Base-by-base conservation (phyloP, 2,888 invertebrate genomes). In the Apamea epomidion region DNA sequence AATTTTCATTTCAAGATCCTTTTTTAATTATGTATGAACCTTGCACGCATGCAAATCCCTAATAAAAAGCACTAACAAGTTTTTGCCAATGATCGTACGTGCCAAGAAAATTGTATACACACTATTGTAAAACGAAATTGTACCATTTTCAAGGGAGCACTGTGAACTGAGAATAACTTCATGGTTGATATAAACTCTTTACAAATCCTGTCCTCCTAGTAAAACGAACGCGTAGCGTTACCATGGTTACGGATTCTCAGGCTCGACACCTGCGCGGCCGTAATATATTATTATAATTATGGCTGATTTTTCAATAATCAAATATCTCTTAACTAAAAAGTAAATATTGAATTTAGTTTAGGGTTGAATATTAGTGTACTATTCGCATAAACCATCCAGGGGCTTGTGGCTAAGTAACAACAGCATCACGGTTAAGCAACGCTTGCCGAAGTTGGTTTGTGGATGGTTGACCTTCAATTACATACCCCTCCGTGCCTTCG, bases 151-250 rank as follows among this genome's bases (percentile, higher is more conserved):
- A 37, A 3, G 25, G 14, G 14, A 12, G 21, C 21, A 3, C n/a
- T 62, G n/a, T 29, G 42, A 42, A 42, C 42, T 48, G 32, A 7
- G 21, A 16, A n/a, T 10, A 68, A 42, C 42, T 42, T 42, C 2
- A 54, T 71, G 71, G 29, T 54, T 42, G 75, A 54, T 12, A 42
- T 42, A 0, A 72, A 72, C 75, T 75, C 72, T 72, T 42, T 68
- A 29, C 12, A 32, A 76, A 42, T 58, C 42, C 42, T 76, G 54
- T 4, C 12, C 25, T 32, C 72, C 54, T 76, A 29, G 75, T 72
- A 58, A 21, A 29, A 58, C 18, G 72, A 45, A 29, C 54, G 42
- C 75, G 54, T 42, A 10, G 29, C 54, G 75, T 72, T 76, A 6
- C 72, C 32, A 76, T 72, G 54, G 75, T 58, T 45, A 70, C 75